A percentile compares a stretch with the other conserved stretches of the same genome.
Evolutionary conservation across 2,113 vertebrate species (phyloP).

Genomic region (Neogale vison): DNA sequence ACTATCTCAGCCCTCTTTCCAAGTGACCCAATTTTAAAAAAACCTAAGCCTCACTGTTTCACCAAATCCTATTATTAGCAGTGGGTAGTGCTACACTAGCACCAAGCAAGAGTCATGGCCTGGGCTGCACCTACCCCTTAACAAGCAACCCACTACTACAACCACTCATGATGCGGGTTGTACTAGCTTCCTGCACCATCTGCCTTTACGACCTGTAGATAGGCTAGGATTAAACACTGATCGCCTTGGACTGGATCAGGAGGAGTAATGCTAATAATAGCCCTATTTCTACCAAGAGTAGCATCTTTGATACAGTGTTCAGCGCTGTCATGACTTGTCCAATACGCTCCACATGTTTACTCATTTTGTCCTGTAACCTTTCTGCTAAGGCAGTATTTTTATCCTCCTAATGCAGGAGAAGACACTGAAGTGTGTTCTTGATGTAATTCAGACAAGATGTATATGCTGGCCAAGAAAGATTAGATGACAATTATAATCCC

Average conservation of each 20-base stretch:
- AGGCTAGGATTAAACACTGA: not conserved
- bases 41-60: not conserved
- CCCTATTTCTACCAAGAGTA: not conserved
- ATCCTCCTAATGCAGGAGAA: not conserved
- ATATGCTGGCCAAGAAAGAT: not conserved
- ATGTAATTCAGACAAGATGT: not conserved
- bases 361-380: not conserved
- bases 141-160: not conserved
- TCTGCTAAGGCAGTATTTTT: not conserved
- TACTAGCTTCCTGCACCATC: not conserved
- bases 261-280: not conserved
- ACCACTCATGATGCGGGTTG: accelerated
- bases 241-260: not conserved
- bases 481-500: not conserved
- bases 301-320: not conserved
- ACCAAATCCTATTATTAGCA: not conserved
- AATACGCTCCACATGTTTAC: not conserved
- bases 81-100: not conserved
- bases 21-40: not conserved
- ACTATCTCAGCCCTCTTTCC: not conserved
- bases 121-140: not conserved
- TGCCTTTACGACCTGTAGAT: not conserved
- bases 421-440: not conserved
- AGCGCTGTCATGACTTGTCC: not conserved
- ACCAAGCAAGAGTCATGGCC: not conserved